Evolutionary conservation across 2,113 vertebrate species (phyloP).

Genomic region (Ploceus nigricollis): DNA sequence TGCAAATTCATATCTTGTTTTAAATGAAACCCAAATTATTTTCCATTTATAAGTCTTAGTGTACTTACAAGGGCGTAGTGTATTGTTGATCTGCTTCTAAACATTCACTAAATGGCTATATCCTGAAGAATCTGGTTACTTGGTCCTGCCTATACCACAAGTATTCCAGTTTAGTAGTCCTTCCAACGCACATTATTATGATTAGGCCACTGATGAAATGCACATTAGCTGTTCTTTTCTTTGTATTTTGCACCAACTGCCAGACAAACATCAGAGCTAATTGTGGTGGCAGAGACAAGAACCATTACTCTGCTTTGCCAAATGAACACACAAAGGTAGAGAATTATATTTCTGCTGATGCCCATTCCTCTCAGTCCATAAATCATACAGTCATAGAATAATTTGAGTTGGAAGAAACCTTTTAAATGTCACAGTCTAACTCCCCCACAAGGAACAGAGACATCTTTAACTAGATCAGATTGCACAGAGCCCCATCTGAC

Average conservation of each 20-base stretch:
- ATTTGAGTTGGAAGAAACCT: neutral
- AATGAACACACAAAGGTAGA: neutral
- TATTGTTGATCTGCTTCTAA: neutral
- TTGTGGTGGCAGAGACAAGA: neutral
- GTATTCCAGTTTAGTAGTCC: neutral
- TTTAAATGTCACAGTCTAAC: neutral
- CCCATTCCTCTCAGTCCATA: neutral
- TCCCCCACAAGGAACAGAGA: neutral
- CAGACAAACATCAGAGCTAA: neutral
- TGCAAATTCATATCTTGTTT: neutral
- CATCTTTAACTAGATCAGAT: neutral
- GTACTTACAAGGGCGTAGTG: neutral
- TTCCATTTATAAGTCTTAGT: neutral
- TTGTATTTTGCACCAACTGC: neutral
- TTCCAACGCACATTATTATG: neutral
- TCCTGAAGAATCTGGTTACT: neutral
- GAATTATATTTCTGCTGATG: neutral
- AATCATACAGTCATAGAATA: neutral
- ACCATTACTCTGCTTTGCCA: neutral
- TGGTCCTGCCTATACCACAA: neutral
- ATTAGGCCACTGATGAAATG: neutral
- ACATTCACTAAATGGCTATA: neutral
- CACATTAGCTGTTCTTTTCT: neutral
- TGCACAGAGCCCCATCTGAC: neutral
- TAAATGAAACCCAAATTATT: neutral